Conservation (phyloP, 2,888 invertebrate genomes). For the Helobdella robusta region DNA sequence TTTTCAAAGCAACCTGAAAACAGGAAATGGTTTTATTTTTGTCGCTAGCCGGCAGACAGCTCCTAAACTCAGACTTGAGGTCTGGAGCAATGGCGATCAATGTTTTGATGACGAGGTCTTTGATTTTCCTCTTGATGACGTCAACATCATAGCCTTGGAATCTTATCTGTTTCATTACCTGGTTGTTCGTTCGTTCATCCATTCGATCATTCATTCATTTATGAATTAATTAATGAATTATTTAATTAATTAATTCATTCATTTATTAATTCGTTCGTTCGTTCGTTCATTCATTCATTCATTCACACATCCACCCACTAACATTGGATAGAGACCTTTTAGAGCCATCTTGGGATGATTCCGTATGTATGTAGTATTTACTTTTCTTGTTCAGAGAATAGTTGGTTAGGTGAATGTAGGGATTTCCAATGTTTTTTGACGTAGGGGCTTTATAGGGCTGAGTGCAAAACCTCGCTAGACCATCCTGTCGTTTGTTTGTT, state of each 20-base stretch:
- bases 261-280: conserved; percentile 47
- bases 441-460: conserved; percentile 50
- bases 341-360: conserved; percentile 48
- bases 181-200: conserved; percentile 49
- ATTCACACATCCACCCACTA: conserved; percentile 48
- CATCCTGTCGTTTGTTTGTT: no score
- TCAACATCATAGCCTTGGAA: conserved; percentile 46
- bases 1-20: conserved; percentile 49
- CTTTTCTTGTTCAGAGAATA: conserved; percentile 53
- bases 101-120: conserved; percentile 51
- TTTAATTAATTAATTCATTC: background rate
- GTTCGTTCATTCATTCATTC: no score
- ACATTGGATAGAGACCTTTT: conserved; percentile 51
- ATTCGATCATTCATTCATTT: conserved; percentile 47
- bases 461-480: conserved; percentile 52
- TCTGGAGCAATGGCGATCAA: conserved; percentile 52
- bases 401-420: conserved; percentile 53
- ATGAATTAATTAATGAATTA: background rate
- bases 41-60: background rate
- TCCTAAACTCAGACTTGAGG: conserved; percentile 39
- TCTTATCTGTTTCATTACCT: conserved; percentile 28
- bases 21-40: conserved; percentile 37
- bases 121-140: conserved; percentile 49
- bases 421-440: conserved; percentile 48
- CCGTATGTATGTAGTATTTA: conserved; percentile 48